These are phyloP conservation scores for Helicoverpa assulta DNA, from an alignment of 2,888 invertebrate species.

Conservation along the genomic window DNA sequence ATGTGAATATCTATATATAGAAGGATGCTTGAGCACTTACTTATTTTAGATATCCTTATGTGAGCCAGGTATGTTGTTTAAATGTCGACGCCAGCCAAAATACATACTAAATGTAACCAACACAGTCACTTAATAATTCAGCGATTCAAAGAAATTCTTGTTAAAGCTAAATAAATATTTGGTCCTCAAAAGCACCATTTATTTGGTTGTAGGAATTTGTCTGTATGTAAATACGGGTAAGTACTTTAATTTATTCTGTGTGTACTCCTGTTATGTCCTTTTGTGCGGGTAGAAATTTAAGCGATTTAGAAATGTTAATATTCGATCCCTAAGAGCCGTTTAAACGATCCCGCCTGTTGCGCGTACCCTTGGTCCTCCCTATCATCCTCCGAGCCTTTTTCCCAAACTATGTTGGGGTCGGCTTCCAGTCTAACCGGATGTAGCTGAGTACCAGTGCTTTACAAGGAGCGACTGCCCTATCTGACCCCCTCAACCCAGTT, in stretches of 20 bases:
- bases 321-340: conserved; percentile 55
- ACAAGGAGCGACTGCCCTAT: too few species aligned
- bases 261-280: conserved; percentile 9
- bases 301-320: conserved; percentile 31
- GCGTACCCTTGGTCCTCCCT: conserved; percentile 81
- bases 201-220: background rate
- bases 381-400: too few species aligned
- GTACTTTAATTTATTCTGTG: conserved; percentile 22
- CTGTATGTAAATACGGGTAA: conserved; percentile 12
- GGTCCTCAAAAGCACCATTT: conserved; percentile 1
- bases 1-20: too few species aligned
- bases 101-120: background rate
- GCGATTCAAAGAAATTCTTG: background rate
- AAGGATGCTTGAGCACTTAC: too few species aligned
- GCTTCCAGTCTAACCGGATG: too few species aligned
- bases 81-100: background rate
- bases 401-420: too few species aligned
- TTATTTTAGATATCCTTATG: background rate
- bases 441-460: too few species aligned
- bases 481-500: too few species aligned
- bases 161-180: conserved; percentile 21
- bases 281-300: conserved; percentile 32
- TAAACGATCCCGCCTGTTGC: conserved; percentile 77
- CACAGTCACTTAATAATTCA: background rate
- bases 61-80: background rate